Conservation (phyloP, 2,888 invertebrate genomes). For the Microctonus brassicae region DNA sequence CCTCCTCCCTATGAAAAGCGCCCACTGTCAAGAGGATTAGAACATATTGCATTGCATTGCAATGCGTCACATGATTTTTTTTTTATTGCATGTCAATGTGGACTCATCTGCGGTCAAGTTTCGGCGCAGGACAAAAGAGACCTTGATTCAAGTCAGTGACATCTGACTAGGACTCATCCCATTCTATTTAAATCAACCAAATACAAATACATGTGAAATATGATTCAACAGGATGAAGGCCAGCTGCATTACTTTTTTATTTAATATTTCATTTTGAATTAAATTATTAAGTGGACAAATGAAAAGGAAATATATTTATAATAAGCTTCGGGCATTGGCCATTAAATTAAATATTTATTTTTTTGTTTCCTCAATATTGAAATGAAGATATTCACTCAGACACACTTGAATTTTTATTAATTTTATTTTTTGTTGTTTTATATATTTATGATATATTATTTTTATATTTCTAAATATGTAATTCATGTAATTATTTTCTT, state of each 20-base stretch:
- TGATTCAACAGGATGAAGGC: conserved; percentile 23
- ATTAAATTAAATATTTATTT: conserved; percentile 60
- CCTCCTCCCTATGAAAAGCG: not conserved
- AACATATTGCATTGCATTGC: not conserved
- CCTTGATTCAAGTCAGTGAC: conserved; percentile 49
- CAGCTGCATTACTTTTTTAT: not conserved
- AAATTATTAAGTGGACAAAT: not conserved
- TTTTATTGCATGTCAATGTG: conserved; percentile 8
- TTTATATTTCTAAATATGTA: not conserved
- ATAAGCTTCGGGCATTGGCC: conserved; percentile 35
- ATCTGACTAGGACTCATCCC: conserved; percentile 55
- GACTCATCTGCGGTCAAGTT: conserved; percentile 16
- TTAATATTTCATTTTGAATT: not conserved
- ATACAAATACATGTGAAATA: not conserved
- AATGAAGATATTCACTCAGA: conserved; percentile 58
- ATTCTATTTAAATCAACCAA: conserved; percentile 58
- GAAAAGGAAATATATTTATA: not conserved
- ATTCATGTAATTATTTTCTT: not conserved
- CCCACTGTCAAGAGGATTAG: conserved; percentile 1
- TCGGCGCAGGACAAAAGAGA: conserved; percentile 22
- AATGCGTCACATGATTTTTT: conserved; percentile 6
- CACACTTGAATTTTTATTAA: conserved; percentile 12
- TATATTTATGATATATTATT: not conserved
- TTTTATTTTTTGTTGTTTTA: not conserved
- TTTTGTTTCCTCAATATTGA: conserved; percentile 52